Base-by-base conservation (phyloP, 1,140 invertebrate species). In the Drosophila mayri region DNA sequence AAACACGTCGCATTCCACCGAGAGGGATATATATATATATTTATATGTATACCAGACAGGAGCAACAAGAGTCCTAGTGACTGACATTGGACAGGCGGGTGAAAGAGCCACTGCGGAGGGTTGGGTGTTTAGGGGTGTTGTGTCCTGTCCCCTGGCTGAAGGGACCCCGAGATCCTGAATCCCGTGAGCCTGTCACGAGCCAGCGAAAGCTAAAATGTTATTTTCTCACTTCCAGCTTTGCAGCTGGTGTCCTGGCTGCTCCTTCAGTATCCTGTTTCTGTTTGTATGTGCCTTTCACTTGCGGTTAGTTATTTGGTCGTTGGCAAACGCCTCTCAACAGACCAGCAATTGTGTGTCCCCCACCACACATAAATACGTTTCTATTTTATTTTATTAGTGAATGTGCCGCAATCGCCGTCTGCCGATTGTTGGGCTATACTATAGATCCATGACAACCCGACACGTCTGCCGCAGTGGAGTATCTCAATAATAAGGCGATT, bases 121-220 rank as follows among this genome's bases (percentile, higher is more conserved):
- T 5, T 20, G 50, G 35, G 25, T 25, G 25, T 25, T 25, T 22
- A 8, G 5, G 35, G 14, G 14, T 37, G 18, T 16, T 18, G 16
- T 12, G 22, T 47, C 20, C 18, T 22, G 11, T 44, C 22, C 22
- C 50, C 32, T 37, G 77, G 5, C 47, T 35, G 61, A 62, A 62
- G 20, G 40, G 41, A 59, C 46, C 57, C 44, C 12, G 43, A 18
- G 35, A 66, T 70, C 60, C 54, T 47, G 46, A 35, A 44, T 70
- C 63, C 49, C 54, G 43, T 55, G 54, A 67, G 41, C 62, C 37
- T 47, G 73, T 60, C 73, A 67, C 54, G 41, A 59, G 41, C 54
- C 25, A 65, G 40, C 35, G 18, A 82, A 87, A 86, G 83, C 82
- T 71, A 61, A 86, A 86, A 86, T 87, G 83, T 87, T 87, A 82